Conservation (phyloP, 2,113 vertebrate genomes). For the Saimiri boliviensis region DNA sequence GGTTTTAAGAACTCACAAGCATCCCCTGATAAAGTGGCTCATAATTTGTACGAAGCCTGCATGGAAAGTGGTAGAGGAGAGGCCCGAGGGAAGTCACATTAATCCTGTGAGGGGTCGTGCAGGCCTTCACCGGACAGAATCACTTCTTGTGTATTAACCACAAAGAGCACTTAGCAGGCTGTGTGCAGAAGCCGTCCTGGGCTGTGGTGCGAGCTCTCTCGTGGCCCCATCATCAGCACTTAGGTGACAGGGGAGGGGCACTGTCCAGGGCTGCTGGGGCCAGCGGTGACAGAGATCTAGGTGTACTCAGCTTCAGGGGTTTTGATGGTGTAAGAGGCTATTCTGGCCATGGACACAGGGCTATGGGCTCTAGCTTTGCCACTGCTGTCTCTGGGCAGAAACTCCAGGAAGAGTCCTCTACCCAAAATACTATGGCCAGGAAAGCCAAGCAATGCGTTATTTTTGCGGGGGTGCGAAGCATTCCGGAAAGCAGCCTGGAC, state of each 20-base stretch:
- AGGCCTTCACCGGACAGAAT: neutral
- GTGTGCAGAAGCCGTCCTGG: fast-evolving
- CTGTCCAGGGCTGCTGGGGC: neutral
- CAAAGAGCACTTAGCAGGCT: neutral
- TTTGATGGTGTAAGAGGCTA: neutral
- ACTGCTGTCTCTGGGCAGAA: neutral
- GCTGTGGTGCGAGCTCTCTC: neutral
- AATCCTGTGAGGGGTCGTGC: neutral
- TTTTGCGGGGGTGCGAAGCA: neutral
- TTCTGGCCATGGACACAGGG: fast-evolving
- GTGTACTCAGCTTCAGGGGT: neutral
- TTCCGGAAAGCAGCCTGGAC: neutral
- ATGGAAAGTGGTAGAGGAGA: neutral
- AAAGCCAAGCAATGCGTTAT: fast-evolving
- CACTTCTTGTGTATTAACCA: neutral
- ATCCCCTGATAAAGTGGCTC: neutral
- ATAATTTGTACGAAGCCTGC: neutral
- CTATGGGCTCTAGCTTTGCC: neutral
- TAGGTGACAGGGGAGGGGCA: too few relatives aligned
- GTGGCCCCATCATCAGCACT: neutral
- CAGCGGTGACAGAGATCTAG: neutral
- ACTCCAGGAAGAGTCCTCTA: neutral
- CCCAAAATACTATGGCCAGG: fast-evolving
- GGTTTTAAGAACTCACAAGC: neutral
- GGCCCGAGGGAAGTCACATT: neutral